Base-by-base conservation (phyloP, 2,888 invertebrate genomes). In the Furcula furcula region DNA sequence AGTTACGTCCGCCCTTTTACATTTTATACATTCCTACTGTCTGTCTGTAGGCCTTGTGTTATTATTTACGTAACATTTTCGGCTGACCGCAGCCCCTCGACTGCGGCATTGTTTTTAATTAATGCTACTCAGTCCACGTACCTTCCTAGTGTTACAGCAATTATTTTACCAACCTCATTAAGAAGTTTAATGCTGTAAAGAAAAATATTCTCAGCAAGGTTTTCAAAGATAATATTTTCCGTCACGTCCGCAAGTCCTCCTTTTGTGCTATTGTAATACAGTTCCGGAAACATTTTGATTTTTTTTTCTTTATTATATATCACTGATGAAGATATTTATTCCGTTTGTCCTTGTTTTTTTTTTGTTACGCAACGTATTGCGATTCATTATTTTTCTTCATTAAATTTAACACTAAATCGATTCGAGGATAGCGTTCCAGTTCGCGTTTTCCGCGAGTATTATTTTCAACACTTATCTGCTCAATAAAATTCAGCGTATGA, bases 111-210 rank as follows among this genome's bases (percentile, higher is more conserved):
- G 76, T 73, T 81, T 81, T 82, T 86, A 86, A 87, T 86, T 83
- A 86, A 86, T 79, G 78, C 75, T 65, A 64, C 76, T 74, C 76
- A 69, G 70, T 72, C 69, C 65, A 48, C 67, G 67, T 78, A 76
- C 82, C 79, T 75, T 77, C 68, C 76, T 84, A 80, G 84, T 83
- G 80, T 85, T 83, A 77, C 84, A 81, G 76, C 79, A 84, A 83
- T 85, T 83, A 86, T 84, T 82, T 77, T 75, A 65, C 75, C 70
- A 69, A 75, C 76, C 80, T 84, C 84, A 80, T 86, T 85, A 85
- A 73, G 77, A 77, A 81, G 78, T 81, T 83, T 76, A 70, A 72
- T 75, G 70, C 58, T 52, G 64, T 60, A 57, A 75, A 76, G 77
- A 78, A 80, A 77, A 80, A 77, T 78, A 77, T 76, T 72, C 65